A percentile compares a stretch with the other conserved stretches of the same genome.
Evolutionary conservation across 2,113 vertebrate genomes (phyloP).

Genomic region (Meleagris gallopavo): DNA sequence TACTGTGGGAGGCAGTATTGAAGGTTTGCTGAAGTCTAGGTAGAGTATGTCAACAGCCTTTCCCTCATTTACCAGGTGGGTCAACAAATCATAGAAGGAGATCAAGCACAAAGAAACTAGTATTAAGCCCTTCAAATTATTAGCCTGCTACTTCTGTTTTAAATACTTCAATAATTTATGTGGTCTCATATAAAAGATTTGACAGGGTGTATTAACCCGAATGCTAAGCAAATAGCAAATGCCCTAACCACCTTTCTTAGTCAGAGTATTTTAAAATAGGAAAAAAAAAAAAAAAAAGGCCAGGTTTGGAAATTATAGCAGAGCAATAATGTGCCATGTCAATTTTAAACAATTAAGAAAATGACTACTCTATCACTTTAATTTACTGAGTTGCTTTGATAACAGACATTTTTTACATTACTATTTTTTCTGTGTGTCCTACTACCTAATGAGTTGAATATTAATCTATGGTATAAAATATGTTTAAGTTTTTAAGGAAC

Average conservation of each 20-base stretch:
- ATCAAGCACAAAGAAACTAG: background rate
- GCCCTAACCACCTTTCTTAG: background rate
- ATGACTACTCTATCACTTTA: background rate
- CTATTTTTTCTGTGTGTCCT: background rate
- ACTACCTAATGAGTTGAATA: background rate
- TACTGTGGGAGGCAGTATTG: no score
- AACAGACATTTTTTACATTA: accelerated
- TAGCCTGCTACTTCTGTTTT: background rate
- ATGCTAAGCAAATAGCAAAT: background rate
- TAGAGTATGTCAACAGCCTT: no score
- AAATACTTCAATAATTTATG: background rate
- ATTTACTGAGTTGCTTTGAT: background rate
- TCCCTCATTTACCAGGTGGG: no score
- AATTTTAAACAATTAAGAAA: background rate
- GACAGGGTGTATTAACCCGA: background rate
- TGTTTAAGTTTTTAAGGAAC: background rate
- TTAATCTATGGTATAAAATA: background rate
- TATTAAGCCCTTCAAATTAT: background rate
- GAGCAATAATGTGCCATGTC: no score
- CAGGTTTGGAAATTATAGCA: no score
- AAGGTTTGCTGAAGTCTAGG: no score
- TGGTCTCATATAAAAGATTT: background rate
- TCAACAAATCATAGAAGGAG: no score
- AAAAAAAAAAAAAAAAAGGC: background rate
- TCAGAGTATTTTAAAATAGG: background rate